Conservation (phyloP, 2,888 invertebrate species). For the Lagria hirta region DNA sequence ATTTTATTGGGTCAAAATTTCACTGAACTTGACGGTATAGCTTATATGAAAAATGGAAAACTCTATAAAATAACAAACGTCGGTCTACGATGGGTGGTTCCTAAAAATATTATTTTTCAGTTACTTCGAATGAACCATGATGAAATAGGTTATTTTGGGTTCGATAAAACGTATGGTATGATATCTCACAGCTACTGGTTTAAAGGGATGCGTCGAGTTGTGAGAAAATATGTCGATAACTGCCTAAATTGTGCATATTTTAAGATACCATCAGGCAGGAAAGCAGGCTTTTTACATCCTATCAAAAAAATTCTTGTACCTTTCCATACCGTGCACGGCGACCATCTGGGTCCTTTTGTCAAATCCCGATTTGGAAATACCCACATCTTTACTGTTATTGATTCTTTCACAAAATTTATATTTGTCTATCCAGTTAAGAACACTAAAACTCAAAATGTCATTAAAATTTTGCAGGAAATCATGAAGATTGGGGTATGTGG, state of each 20-base stretch:
- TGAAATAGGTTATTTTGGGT: constrained; percentile 38
- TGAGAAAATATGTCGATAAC: constrained; percentile 6
- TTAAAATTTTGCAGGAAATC: constrained; percentile 26
- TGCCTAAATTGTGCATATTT: constrained; percentile 7
- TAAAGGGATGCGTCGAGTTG: constrained; percentile 16
- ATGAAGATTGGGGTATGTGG: constrained; percentile 28
- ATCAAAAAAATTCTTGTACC: not conserved
- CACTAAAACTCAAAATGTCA: constrained; percentile 16
- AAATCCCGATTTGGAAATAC: constrained; percentile 13
- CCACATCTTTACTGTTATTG: constrained; percentile 21
- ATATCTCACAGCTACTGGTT: constrained; percentile 20
- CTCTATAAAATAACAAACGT: constrained; percentile 25
- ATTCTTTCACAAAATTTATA: constrained; percentile 26
- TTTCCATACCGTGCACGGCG: constrained; percentile 3
- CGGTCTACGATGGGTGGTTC: constrained; percentile 26
- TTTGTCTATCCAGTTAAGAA: constrained; percentile 21
- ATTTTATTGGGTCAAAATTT: no score
- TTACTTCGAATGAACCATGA: constrained; percentile 33
- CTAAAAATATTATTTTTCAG: constrained; percentile 38
- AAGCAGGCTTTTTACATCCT: constrained; percentile 1
- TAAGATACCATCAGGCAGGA: no score
- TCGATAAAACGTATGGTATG: constrained; percentile 31
- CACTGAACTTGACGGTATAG: no score
- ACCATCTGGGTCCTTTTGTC: constrained; percentile 3
- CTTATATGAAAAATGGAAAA: no score